Evolutionary conservation across 1,140 invertebrate genomes (phyloP), one percentile per base, ranked within the genome.

Genomic region (Drosophila nannoptera): DNA sequence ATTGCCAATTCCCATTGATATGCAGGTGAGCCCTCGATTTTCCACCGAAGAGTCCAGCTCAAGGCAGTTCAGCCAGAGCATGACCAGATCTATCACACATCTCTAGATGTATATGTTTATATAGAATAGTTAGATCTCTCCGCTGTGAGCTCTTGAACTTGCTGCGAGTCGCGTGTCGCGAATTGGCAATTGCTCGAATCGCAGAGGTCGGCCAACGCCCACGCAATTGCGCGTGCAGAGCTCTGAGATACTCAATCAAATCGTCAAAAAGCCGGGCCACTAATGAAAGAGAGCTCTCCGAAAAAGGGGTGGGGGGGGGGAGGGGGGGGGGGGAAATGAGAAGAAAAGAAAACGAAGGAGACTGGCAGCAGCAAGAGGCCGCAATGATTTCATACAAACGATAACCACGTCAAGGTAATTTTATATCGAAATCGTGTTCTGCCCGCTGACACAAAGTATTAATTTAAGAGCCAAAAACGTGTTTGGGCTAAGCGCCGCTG

Each of bases 361-460:
- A 22, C 22, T 22, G 22, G 22, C 22, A 22, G 22, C 22, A 22
- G 22, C 22, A 22, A 22, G 65, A 56, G 31, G 60, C 78, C 78
- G 58, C 66, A 77, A 84, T 84, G 80, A 83, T 84, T 84, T 84
- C 66, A 84, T 67, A 76, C 73, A 84, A 84, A 84, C 80, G 80
- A 83, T 83, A 80, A 74, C 68, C 73, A 71, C 64, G 60, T 49
- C 73, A 67, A 84, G 80, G 80, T 83, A 83, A 83, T 83, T 83
- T 83, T 74, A 84, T 84, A 83, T 83, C 76, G 73, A 77, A 83
- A 84, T 83, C 80, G 80, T 83, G 80, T 83, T 80, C 76, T 80
- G 62, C 68, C 42, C 73, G 59, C 75, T 75, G 78, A 76, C 65
- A 69, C 65, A 78, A 73, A 76, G 80, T 83, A 84, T 83, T 84